phyloP scores from a whole-genome alignment of 2,113 vertebrate species.

The Boleophthalmus pectinirostris region DNA sequence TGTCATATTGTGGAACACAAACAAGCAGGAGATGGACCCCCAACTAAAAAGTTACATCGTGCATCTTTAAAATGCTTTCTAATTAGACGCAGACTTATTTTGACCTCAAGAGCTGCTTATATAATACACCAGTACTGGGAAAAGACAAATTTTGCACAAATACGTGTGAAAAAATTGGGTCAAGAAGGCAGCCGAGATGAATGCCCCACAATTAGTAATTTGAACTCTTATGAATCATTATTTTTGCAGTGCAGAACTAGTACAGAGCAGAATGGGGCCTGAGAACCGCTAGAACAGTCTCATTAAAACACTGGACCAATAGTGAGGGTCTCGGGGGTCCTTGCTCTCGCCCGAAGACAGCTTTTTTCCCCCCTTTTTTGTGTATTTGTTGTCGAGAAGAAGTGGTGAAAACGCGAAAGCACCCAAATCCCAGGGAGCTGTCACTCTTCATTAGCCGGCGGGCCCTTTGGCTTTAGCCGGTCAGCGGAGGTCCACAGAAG shows the following conservation, averaged over 20 bases:
- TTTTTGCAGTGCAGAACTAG: background rate
- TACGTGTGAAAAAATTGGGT: too few relatives aligned
- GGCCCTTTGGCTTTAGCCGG: conserved; percentile 60
- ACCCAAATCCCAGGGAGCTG: conserved; percentile 75
- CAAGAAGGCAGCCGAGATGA: background rate
- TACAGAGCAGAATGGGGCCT: conserved; percentile 37
- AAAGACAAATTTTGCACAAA: too few relatives aligned
- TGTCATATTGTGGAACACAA: too few relatives aligned
- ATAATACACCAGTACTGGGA: too few relatives aligned
- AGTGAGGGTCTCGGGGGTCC: conserved; percentile 64
- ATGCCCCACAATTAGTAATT: background rate
- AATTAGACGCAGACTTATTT: too few relatives aligned
- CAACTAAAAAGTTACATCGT: too few relatives aligned
- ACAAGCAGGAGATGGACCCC: too few relatives aligned
- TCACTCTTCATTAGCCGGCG: conserved; percentile 77
- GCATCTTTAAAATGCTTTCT: too few relatives aligned
- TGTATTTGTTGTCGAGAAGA: conserved; percentile 68
- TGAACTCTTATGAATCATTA: background rate
- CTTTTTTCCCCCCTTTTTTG: background rate
- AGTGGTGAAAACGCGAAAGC: conserved; percentile 72
- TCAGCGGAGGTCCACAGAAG: conserved; percentile 37
- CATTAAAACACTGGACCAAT: conserved; percentile 67
- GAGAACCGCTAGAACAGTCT: conserved; percentile 47
- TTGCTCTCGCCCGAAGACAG: conserved; percentile 57
- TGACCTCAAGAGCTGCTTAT: too few relatives aligned